Base-by-base conservation (phyloP, 2,113 vertebrate species). In the Oncorhynchus keta region DNA sequence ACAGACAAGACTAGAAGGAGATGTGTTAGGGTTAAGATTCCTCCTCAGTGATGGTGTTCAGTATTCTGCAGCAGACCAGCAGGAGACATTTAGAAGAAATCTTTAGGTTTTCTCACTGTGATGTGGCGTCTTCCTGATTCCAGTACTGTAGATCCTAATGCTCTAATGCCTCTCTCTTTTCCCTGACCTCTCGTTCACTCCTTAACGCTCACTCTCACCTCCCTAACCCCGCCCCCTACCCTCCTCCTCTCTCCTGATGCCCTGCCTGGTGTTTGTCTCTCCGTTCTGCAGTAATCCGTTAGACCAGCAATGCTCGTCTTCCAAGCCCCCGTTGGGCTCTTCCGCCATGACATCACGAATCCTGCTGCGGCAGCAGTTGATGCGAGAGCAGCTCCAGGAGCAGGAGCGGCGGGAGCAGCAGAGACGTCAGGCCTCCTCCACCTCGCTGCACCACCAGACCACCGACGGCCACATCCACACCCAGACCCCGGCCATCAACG, bases 361-460 rank as follows among this genome's bases (percentile, higher is more conserved):
- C 93, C 92, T 98, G 93, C 93, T 99, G 93, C 96, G 97, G 77
- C 97, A 99, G 92, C 97, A 99, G 94, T 95, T 99, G 95, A 99
- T 98, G 97, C 95, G 97, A 89, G 97, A 99, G 94, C 97, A 99
- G 94, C 96, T 99, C 86, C 96, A 98, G 92, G 96, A 99, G 92
- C 97, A 99, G 87, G 97, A 99, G 90, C 94, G 96, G 73, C 94
- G 96, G 80, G 97, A 99, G 90, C 95, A 96, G 90, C 96, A 96
- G 93, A 93, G 95, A 87, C 96, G 96, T 51, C 96, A 95, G 82
- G 94, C 94, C 87, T 93, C 94, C 90, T 93, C 94, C 91, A 92
- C 16, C 51, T 68, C 96, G 89, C 96, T 95, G 72, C 96, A 90
- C 87, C 79, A 88, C 35, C 90, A 89, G 79, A 83, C 82, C 77